Evolutionary conservation across 1,140 invertebrate genomes (phyloP), one percentile per base, ranked within the genome.

Genomic region (Zaprionus ornatus): DNA sequence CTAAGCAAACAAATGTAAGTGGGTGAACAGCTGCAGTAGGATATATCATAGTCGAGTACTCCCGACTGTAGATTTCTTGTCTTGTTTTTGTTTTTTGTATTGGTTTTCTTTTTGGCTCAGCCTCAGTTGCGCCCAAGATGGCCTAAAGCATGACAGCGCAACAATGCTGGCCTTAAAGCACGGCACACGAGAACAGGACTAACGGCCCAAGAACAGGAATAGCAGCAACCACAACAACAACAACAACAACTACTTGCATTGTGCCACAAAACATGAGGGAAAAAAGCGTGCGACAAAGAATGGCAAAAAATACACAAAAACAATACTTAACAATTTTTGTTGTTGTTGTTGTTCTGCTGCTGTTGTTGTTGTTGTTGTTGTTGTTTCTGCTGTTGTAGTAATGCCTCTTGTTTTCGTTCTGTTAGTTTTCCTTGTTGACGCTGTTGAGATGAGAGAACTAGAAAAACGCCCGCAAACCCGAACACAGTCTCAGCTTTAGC

Each of bases 291-390:
- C 72, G 80, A 87, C 80, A 86, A 65, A 75, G 67, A 65, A 56
- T 75, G 59, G 67, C 60, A 40, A 55, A 66, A 74, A 75, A 19
- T n/a, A 37, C 25, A 71, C 55, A 85, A 81, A 87, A 82, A 88
- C 83, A 83, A 87, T 88, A 65, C 69, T 64, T 77, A 80, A 66
- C 77, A 73, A 77, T 75, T 79, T 80, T 69, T 64, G 12, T 32
- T 35, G 25, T 45, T 40, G 17, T 63, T 63, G 65, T 54, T 32
- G 29, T 29, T n/a, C n/a, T 48, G 15, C 19, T 40, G 10, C 52
- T 66, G 67, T 56, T 50, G 52, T 40, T 50, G 10, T 57, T 50
- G 45, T 29, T 56, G 2, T 3, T 10, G 45, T 69, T 74, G 4
- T 17, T 48, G 25, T 32, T 37, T 27, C 57, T 66, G 72, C 52